Conservation (phyloP, 2,797 vertebrate genomes). For the Astyanax mexicanus region DNA sequence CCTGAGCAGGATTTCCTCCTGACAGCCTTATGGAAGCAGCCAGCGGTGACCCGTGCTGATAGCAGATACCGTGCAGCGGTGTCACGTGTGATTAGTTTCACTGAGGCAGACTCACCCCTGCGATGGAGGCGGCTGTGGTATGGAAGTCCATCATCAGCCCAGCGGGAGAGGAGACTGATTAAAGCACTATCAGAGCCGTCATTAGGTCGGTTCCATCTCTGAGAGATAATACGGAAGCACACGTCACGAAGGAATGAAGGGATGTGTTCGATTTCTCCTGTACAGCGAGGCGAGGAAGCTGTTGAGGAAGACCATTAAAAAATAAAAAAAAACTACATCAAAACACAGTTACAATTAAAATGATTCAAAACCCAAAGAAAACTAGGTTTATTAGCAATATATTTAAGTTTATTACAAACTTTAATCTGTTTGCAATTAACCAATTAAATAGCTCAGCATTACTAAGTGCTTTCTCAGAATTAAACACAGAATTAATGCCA, state of each 20-base stretch:
- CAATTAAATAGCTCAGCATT: no score
- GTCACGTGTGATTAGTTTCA: conserved; percentile 1
- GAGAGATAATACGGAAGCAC: not conserved
- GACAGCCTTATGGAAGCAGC: conserved; percentile 18
- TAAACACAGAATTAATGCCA: no score
- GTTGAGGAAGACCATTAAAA: no score
- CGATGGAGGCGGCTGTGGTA: not conserved
- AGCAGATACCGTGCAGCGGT: not conserved
- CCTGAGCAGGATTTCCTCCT: conserved; percentile 17
- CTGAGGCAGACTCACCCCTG: not conserved
- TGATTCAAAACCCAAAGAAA: no score
- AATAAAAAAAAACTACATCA: no score
- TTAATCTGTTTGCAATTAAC: no score
- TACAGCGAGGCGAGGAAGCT: no score
- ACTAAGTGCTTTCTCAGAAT: no score
- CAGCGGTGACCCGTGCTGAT: conserved; percentile 15
- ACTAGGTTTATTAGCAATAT: no score
- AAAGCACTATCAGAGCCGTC: not conserved
- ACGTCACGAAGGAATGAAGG: not conserved
- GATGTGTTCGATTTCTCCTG: no score
- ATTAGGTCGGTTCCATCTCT: conserved; percentile 27
- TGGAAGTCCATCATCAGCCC: not conserved
- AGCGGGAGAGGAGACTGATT: conserved; percentile 22
- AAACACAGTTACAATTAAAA: no score
- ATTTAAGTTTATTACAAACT: no score